Evolutionary conservation across 92 coral and sea anemone genomes (phyloP), one percentile per base, ranked within the genome.

Genomic region (Nematostella vectensis): DNA sequence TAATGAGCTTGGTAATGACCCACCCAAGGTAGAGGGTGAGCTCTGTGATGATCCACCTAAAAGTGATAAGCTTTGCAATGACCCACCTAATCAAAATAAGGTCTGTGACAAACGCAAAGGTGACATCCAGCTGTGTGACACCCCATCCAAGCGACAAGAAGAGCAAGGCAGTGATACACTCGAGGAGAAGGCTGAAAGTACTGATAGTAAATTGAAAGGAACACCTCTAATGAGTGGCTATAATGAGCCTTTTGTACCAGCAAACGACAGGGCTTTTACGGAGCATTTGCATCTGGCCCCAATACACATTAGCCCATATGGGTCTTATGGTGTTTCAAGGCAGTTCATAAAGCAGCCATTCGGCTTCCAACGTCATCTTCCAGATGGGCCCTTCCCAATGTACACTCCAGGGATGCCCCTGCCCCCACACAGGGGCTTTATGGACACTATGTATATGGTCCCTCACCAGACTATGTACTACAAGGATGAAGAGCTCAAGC

Each of bases 211-310:
- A 33, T 6, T 6, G 40, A 33, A 33, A 15, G 40, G 40, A 6
- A 33, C 40, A 6, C 40, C 40, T 6, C 20, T 51, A 6, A 20
- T 55, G 56, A 66, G 72, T 55, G 72, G 62, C 29, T 55, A 38
- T 18, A 66, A 66, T 43, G 72, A 66, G 17, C 72, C 72, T 8
- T 66, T 40, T 47, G 51, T 66, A 2, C 72, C 72, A 3, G 13
- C 31, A 11, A 63, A 66, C 36, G 72, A 66, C 33, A 50, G 72
- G 22, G 59, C 55, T 0, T 10, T 66, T 6, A 51, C 59, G 19
- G 56, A 42, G 3, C 37, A 66, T 51, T 31, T 50, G 2, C 27
- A 12, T 12, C 20, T 11, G 3, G 29, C 38, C 3, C 40, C 40
- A 6, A 33, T 33, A 6, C 6, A 6, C 6, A 6, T 33, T 33